phyloP scores from a whole-genome alignment of 2,113 vertebrate species.

The Anarhynchus alexandrinus region DNA sequence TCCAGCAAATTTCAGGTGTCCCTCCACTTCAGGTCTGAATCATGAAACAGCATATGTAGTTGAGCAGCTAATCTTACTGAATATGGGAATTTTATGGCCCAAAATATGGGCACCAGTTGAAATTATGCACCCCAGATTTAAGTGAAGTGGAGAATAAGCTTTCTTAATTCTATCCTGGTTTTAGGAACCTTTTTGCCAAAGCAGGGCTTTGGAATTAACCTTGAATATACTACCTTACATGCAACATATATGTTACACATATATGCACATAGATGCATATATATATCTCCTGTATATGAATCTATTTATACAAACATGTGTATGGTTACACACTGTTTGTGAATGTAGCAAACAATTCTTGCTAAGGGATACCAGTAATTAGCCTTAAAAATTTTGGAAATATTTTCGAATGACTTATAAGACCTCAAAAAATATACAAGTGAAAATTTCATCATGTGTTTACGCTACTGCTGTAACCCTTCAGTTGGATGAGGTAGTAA shows the following conservation, averaged over 20 bases:
- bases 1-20: not conserved
- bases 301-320: not conserved
- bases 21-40: not conserved
- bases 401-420: not conserved
- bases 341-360: not conserved
- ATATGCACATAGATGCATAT: not conserved
- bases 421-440: not conserved
- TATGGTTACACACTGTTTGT: not conserved
- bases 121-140: not conserved
- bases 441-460: not conserved
- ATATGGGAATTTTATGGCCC: not conserved
- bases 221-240: not conserved
- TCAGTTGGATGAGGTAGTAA: not conserved
- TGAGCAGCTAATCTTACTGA: not conserved
- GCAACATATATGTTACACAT: not conserved
- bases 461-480: not conserved
- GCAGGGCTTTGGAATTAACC: not conserved
- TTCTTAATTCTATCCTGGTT: not conserved
- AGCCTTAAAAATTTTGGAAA: not conserved
- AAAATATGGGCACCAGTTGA: not conserved
- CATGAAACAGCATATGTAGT: not conserved
- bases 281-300: not conserved
- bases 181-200: not conserved
- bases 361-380: not conserved
- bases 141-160: not conserved